Base-by-base conservation (phyloP, 2,888 invertebrate genomes). In the Ditula angustiorana region DNA sequence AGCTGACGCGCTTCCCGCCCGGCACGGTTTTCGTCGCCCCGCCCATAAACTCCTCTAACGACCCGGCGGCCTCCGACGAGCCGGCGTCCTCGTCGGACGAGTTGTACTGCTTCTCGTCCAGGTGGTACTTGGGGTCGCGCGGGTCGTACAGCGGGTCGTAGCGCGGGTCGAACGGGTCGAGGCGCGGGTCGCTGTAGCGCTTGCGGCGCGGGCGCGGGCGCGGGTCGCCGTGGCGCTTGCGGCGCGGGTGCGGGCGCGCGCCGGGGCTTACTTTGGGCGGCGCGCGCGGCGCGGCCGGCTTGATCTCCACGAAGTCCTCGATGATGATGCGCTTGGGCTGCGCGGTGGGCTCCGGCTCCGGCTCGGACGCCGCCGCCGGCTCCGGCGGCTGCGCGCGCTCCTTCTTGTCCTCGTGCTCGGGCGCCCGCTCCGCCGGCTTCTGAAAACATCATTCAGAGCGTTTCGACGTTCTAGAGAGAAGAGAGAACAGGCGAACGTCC, bases 301-400 rank as follows among this genome's bases (percentile, higher is more conserved):
- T 78, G 37, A 86, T 72, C 62, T 84, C 83, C 0, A 85, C 81
- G 35, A 89, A 88, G 69, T 90, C 88, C 35, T 89, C 89, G 0
- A 89, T 80, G 52, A 89, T 87, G 63, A 87, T 86, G 55, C 83
- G 77, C 65, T 83, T 83, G 19, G 28, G 26, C 16, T 4, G 11
- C 23, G 56, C 11, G 21, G 57, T 13, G 33, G 49, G 3, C 33
- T 2, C 23, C n/a, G 77, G 26, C 24, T 2, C 26, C 13, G 49
- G 21, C 21, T 2, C 46, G 23, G 57, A n/a, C n/a, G n/a, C n/a
- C 71, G 5, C 49, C 46, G 26, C 67, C 47, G 24, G 8, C 41
- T n/a, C 10, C n/a, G n/a, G 21, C 16, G n/a, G 37, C 46, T 16
- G 35, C 35, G 35, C 35, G 35, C 41, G 41, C 3, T 16, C 0